A percentile compares a stretch with the other conserved stretches of the same genome.
Evolutionary conservation across 2,113 vertebrate species (phyloP).

Genomic region (Hypomesus transpacificus): DNA sequence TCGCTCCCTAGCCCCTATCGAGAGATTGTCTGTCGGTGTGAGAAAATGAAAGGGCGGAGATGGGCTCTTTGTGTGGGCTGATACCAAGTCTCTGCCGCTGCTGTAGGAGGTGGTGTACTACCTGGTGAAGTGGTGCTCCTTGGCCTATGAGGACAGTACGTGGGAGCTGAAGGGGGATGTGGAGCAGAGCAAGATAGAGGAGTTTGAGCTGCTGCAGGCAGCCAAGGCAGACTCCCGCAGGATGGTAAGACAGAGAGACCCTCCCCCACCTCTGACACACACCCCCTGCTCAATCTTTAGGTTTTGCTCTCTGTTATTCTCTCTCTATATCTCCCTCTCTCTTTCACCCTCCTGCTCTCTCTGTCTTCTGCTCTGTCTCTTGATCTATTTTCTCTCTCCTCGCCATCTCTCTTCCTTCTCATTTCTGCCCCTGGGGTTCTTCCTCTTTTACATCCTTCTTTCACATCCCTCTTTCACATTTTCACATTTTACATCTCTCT

Average conservation of each 20-base stretch:
- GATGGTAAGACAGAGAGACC: slow-evolving; percentile 73
- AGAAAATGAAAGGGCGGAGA: slow-evolving; percentile 48
- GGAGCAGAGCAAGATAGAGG: slow-evolving; percentile 95
- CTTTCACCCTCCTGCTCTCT: slow-evolving; percentile 3
- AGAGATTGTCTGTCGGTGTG: slow-evolving; percentile 50
- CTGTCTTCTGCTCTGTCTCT: slow-evolving; percentile 7
- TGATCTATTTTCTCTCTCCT: not conserved
- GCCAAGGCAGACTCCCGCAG: slow-evolving; percentile 83
- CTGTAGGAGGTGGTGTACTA: slow-evolving; percentile 96
- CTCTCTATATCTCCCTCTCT: not conserved
- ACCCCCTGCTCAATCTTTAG: not conserved
- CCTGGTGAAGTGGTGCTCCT: slow-evolving; percentile 98
- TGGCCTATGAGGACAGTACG: slow-evolving; percentile 98
- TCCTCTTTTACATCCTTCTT: not conserved
- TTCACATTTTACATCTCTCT: not conserved
- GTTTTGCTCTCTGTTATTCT: not conserved
- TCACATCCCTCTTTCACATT: not conserved
- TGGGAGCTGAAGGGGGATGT: slow-evolving; percentile 99
- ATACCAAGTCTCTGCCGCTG: slow-evolving; percentile 41
- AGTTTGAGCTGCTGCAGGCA: slow-evolving; percentile 96
- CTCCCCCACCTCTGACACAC: not conserved
- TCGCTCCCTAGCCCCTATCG: slow-evolving; percentile 56
- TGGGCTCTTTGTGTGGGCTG: slow-evolving; percentile 34
- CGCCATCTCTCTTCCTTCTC: not conserved
- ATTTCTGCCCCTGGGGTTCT: not conserved